These are phyloP conservation scores for Ephestia elutella DNA, from an alignment of 1,140 invertebrate species.

Conservation along the genomic window DNA sequence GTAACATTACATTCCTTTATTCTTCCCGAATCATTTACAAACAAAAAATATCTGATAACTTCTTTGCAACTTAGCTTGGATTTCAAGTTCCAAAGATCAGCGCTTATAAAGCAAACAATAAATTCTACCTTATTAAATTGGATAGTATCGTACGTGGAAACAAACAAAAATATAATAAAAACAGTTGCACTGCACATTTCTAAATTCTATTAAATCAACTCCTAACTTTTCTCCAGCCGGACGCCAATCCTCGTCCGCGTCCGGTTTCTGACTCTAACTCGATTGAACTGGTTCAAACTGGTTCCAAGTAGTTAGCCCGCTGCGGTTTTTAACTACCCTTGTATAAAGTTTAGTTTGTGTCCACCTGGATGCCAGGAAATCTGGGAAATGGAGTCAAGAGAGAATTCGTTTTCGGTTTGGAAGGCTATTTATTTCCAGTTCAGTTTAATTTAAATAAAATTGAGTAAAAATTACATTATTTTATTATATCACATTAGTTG, in stretches of 20 bases:
- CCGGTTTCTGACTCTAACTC: conserved; percentile 20
- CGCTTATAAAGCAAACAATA: too few relatives aligned
- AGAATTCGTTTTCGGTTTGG: background rate
- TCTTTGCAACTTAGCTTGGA: too few relatives aligned
- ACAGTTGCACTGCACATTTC: background rate
- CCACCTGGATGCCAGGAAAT: background rate
- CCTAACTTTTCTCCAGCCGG: background rate
- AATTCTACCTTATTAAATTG: too few relatives aligned
- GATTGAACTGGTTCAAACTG: conserved; percentile 18
- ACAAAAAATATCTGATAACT: too few relatives aligned
- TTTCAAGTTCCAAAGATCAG: too few relatives aligned
- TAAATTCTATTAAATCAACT: background rate
- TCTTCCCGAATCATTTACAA: too few relatives aligned
- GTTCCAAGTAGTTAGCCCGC: conserved; percentile 25
- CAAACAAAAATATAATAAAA: background rate
- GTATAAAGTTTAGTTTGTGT: conserved; percentile 1
- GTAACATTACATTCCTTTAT: too few relatives aligned
- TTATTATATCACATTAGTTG: too few relatives aligned
- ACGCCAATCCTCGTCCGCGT: conserved; percentile 4
- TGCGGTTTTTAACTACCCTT: conserved; percentile 6
- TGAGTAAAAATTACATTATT: too few relatives aligned
- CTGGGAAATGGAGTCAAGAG: background rate
- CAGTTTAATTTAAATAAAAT: too few relatives aligned
- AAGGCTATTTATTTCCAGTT: background rate
- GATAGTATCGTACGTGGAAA: background rate